phyloP scores from a whole-genome alignment of 2,797 vertebrate species.

The Acomys russatus region DNA sequence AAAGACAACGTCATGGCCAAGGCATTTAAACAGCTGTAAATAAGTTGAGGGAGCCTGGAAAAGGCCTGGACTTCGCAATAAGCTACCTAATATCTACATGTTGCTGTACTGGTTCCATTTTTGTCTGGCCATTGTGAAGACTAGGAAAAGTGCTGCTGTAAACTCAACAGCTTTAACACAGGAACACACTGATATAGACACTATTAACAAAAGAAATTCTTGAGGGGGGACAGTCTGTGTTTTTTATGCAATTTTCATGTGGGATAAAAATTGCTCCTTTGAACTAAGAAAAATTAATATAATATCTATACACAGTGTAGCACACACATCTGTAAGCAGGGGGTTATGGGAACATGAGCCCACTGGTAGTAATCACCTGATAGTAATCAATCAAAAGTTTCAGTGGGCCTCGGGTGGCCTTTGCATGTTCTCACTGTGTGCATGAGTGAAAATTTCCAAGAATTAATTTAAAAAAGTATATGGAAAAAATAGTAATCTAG shows the following conservation, averaged over 20 bases:
- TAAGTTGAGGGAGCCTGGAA: background rate
- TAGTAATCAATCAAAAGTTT: background rate
- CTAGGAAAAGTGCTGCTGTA: no score
- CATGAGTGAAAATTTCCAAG: background rate
- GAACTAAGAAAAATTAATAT: background rate
- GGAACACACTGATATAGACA: background rate
- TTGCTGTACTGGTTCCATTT: background rate
- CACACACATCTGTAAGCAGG: background rate
- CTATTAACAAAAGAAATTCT: background rate
- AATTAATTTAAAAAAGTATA: background rate
- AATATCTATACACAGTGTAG: background rate
- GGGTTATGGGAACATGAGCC: background rate
- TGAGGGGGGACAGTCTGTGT: background rate
- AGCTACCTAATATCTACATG: background rate
- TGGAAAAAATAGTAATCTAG: background rate
- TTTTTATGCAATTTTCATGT: background rate
- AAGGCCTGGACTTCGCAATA: background rate
- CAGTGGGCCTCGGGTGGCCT: background rate
- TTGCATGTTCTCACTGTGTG: background rate
- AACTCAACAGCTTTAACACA: background rate
- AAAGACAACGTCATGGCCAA: background rate
- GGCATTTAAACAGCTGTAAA: background rate
- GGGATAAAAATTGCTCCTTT: background rate
- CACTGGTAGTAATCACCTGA: background rate
- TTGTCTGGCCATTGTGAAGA: background rate